Conservation (phyloP, 2,797 vertebrate species). For the Eulemur rubriventer region DNA sequence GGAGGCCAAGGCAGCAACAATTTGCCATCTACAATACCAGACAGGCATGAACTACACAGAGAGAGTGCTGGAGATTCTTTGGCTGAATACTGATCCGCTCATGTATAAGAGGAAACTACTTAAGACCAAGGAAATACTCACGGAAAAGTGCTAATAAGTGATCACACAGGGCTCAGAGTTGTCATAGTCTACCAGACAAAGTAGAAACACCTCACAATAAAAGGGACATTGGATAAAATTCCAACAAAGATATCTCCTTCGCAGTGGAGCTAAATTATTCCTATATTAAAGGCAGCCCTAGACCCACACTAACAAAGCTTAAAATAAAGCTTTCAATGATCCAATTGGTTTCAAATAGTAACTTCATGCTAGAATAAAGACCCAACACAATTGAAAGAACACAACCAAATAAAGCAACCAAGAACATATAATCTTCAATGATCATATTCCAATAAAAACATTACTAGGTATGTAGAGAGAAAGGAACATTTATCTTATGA, state of each 20-base stretch:
- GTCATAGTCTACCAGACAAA: neutral
- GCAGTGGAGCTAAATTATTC: neutral
- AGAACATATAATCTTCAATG: neutral
- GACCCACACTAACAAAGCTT: neutral
- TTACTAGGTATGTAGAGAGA: neutral
- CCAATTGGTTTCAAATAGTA: neutral
- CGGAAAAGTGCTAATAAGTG: neutral
- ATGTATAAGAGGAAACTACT: neutral
- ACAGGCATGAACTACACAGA: neutral
- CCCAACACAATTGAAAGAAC: neutral
- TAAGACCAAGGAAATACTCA: neutral
- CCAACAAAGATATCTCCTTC: neutral
- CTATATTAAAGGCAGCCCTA: neutral
- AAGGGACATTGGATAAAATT: neutral
- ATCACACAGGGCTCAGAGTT: neutral
- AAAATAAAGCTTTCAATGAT: constrained; percentile 18
- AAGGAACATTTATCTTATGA: neutral
- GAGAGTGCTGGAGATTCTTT: neutral
- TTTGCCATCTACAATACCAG: neutral
- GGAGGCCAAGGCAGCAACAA: neutral
- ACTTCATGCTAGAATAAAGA: neutral
- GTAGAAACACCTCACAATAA: neutral
- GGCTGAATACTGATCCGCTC: neutral
- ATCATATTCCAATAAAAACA: neutral
- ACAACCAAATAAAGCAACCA: neutral